Percentiles rank a stretch among this genome's conserved stretches.
Conservation (phyloP, 2,797 vertebrate species). For the Xiphophorus birchmanni region DNA sequence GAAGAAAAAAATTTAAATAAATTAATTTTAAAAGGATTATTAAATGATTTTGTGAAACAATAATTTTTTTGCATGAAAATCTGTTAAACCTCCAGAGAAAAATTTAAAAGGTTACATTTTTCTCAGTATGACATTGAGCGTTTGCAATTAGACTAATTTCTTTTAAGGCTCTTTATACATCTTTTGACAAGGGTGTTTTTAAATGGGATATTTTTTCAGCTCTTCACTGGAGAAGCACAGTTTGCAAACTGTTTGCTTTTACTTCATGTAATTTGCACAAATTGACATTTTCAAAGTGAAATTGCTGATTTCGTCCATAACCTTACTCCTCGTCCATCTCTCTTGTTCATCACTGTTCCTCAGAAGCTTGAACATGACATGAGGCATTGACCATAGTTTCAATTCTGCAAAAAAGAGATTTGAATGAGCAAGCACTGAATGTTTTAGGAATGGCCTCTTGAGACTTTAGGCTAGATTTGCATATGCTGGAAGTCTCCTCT, state of each 20-base stretch:
- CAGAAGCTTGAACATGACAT: conserved; percentile 17
- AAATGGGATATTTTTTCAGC: background rate
- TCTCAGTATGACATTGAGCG: background rate
- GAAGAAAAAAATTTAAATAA: background rate
- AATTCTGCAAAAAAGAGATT: conserved; percentile 26
- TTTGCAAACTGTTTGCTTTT: background rate
- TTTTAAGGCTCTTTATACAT: background rate
- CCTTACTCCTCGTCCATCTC: background rate
- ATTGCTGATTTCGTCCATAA: conserved; percentile 3
- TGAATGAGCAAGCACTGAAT: conserved; percentile 24
- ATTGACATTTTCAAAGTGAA: background rate
- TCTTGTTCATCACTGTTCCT: conserved; percentile 6
- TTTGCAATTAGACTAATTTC: background rate
- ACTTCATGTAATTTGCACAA: background rate
- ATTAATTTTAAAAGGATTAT: background rate
- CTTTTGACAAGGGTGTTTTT: background rate
- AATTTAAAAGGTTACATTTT: background rate
- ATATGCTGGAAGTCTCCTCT: conserved; percentile 36
- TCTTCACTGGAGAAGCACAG: background rate
- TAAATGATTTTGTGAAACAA: background rate
- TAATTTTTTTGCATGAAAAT: background rate
- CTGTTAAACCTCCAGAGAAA: background rate
- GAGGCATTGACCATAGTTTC: conserved; percentile 17
- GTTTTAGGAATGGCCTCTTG: conserved; percentile 51
- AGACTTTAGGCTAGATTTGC: conserved; percentile 49